Conservation (phyloP, 35 echinoderm and acorn worm species). For the Holothuria glaberrima region DNA sequence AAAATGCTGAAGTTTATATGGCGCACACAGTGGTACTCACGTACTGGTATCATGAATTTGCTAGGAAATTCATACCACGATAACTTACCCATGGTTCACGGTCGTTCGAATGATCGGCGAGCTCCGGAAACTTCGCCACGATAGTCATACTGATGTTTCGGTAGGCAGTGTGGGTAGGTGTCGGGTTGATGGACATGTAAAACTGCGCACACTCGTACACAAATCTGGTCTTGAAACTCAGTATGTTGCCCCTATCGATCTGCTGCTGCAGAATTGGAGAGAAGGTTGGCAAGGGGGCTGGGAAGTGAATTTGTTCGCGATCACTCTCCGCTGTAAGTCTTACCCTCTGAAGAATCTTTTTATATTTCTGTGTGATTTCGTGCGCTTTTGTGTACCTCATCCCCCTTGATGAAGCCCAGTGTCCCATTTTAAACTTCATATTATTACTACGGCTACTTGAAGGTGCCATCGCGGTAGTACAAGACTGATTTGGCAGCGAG, state of each 20-base stretch:
- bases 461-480: background rate
- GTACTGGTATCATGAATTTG: too few species aligned
- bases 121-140: slow-evolving; percentile 51
- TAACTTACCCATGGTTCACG: slow-evolving; percentile 50
- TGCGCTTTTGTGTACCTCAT: slow-evolving; percentile 54
- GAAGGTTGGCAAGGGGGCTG: slow-evolving; percentile 65
- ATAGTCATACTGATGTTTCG: slow-evolving; percentile 81
- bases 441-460: background rate
- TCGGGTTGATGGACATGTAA: slow-evolving; percentile 74
- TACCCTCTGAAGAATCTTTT: slow-evolving; percentile 69
- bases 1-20: too few species aligned
- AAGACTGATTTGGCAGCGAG: background rate
- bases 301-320: slow-evolving; percentile 50
- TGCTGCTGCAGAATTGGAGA: slow-evolving; percentile 67
- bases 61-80: background rate
- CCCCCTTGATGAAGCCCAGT: background rate
- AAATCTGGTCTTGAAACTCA: slow-evolving; percentile 69
- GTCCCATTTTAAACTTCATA: too few species aligned
- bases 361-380: slow-evolving; percentile 72
- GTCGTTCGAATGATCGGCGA: slow-evolving; percentile 34
- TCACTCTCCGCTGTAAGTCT: slow-evolving; percentile 15
- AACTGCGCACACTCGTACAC: slow-evolving; percentile 79
- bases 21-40: too few species aligned
- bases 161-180: slow-evolving; percentile 66
- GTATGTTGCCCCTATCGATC: slow-evolving; percentile 68